These are phyloP conservation scores for Limanda limanda DNA, from an alignment of 2,113 vertebrate genomes.

Conservation along the genomic window DNA sequence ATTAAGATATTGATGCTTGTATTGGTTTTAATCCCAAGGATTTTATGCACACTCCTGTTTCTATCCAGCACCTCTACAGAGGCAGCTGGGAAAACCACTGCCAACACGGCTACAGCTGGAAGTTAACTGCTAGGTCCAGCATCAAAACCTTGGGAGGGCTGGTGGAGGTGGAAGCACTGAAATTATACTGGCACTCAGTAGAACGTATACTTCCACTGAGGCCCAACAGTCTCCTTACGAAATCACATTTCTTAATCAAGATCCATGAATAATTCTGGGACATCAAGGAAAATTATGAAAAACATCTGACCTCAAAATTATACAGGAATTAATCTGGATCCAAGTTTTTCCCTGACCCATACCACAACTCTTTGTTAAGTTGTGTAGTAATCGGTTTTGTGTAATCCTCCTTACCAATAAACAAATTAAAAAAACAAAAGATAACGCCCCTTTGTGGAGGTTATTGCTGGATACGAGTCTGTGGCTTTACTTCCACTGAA, in stretches of 20 bases:
- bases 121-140: background rate
- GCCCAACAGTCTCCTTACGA: no score
- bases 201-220: no score
- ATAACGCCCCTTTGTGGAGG: background rate
- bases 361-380: no score
- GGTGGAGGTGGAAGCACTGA: background rate
- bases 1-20: background rate
- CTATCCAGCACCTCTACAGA: background rate
- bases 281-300: no score
- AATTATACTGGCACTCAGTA: background rate
- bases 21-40: background rate
- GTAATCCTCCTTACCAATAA: no score
- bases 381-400: no score
- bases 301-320: no score
- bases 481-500: background rate
- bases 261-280: no score
- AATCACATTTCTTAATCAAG: no score
- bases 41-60: background rate
- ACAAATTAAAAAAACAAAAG: no score
- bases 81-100: background rate
- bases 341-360: no score
- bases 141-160: background rate
- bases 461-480: background rate
- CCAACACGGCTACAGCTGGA: slow-evolving; percentile 1
- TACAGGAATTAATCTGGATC: no score